Evolutionary conservation across 2,888 invertebrate genomes (phyloP).

Genomic region (Ichneumon xanthorius): DNA sequence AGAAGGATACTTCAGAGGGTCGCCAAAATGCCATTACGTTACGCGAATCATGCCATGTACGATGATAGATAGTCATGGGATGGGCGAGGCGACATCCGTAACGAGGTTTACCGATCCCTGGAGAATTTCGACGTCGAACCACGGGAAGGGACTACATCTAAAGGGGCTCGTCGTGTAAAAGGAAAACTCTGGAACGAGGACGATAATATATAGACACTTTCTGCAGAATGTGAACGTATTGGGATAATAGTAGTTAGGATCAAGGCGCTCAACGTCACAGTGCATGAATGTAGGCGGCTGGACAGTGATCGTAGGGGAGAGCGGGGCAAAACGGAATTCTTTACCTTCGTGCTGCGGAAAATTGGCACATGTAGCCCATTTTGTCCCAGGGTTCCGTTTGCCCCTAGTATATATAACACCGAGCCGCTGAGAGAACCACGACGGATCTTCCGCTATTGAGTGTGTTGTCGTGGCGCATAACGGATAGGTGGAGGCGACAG

Average conservation of each 20-base stretch:
- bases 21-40: constrained; percentile 18
- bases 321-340: too few relatives aligned
- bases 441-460: constrained; percentile 44
- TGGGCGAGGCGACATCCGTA: not conserved
- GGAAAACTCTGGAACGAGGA: constrained; percentile 25
- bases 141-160: constrained; percentile 1
- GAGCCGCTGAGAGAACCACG: constrained; percentile 2
- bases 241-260: constrained; percentile 52
- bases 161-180: constrained; percentile 1
- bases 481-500: constrained; percentile 31
- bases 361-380: too few relatives aligned
- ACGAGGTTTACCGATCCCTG: constrained; percentile 65
- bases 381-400: too few relatives aligned
- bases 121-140: constrained; percentile 21
- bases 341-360: too few relatives aligned
- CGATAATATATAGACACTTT: constrained; percentile 24
- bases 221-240: constrained; percentile 47
- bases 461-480: constrained; percentile 37
- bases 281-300: not conserved
- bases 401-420: not conserved
- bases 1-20: not conserved
- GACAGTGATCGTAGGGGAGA: too few relatives aligned
- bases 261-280: constrained; percentile 8
- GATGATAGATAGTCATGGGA: not conserved
- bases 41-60: not conserved